Evolutionary conservation across 37 sponge, comb jelly and placozoan genomes (phyloP), one percentile per base, ranked within the genome.

Genomic region (Diacarnus erythraeanus): DNA sequence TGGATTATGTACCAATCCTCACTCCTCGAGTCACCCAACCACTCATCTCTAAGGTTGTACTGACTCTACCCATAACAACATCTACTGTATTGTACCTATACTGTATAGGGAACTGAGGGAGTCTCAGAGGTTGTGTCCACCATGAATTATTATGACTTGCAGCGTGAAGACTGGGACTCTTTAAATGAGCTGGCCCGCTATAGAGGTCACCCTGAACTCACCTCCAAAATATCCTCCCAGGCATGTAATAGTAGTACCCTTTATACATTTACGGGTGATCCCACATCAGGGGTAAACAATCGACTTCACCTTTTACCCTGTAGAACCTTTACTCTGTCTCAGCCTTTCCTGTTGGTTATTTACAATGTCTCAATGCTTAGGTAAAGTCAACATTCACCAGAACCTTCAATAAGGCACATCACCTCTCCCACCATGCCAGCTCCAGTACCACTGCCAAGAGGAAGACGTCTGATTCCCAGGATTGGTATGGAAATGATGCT

Each of bases 131-230:
- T 87, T n/a, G 70, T 95, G 0, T 15, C 70, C 5, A 34, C 76
- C 27, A 81, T 97, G 86, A 61, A 82, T 27, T 54, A 74, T 3
- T 98, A 98, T 76, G 86, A 85, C 65, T 82, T 98, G 12, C 75
- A 58, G 0, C 66, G 92, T 29, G 96, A 96, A 0, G 99, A 98
- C 78, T 93, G 94, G 94, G 96, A 95, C 36, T 63, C 72, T 71
- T 74, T 98, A 12, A 31, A 79, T 17, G 96, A 95, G 61, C 61
- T 98, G 57, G 56, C 61, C 35, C 80, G 83, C 31, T 96, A 86
- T 76, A 60, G 86, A 21, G 89, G 92, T 3, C 44, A 42, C 74
- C 85, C 90, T 27, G 85, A 90, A n/a, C n/a, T 54, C 10, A 61
- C 75, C 25, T 26, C 71, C 10, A 37, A 61, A 30, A 84, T 90